Base-by-base conservation (phyloP, 1,140 invertebrate genomes). In the Drosophila ogumai region DNA sequence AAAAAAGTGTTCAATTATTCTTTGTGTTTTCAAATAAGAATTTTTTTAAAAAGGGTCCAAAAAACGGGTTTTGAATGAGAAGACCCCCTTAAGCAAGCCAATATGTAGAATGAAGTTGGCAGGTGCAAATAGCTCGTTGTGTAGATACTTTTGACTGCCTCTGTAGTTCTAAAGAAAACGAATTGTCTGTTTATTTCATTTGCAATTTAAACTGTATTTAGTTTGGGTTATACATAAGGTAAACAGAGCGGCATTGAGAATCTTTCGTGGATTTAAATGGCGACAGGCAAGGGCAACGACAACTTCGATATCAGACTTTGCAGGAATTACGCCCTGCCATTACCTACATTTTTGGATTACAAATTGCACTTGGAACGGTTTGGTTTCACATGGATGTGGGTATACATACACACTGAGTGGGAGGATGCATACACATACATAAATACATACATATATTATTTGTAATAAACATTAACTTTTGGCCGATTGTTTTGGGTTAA, bases 331-430 rank as follows among this genome's bases (percentile, higher is more conserved):
- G 66, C 12, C 28, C 36, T 34, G 34, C 40, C 15, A 6, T 50
- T 31, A 8, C 47, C 10, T 32, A 32, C 12, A 3, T 38, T 64
- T 58, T 77, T 76, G 41, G 63, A 60, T 86, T 76, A 73, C 60
- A 88, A 88, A 86, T 86, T 86, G 82, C 84, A 86, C 84, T 88
- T 86, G 80, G 61, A 82, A 87, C 66, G 72, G 56, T 58, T 65
- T 69, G 67, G 78, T 52, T 81, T 87, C 68, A 79, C 61, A 81
- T 71, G 60, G 47, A 55, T 47, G 75, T 72, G 76, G 61, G 47
- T 57, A 73, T 25, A 63, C 60, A 77, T 64, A 77, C 64, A 81
- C 66, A 78, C 67, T 71, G 41, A 67, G 41, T 41, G 44, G 47
- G 40, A 40, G 63, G 55, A 36, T 28, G 38, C 25, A 41, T 57